Evolutionary conservation across 2,113 vertebrate genomes (phyloP).

Genomic region (Tylochromis polylepis): DNA sequence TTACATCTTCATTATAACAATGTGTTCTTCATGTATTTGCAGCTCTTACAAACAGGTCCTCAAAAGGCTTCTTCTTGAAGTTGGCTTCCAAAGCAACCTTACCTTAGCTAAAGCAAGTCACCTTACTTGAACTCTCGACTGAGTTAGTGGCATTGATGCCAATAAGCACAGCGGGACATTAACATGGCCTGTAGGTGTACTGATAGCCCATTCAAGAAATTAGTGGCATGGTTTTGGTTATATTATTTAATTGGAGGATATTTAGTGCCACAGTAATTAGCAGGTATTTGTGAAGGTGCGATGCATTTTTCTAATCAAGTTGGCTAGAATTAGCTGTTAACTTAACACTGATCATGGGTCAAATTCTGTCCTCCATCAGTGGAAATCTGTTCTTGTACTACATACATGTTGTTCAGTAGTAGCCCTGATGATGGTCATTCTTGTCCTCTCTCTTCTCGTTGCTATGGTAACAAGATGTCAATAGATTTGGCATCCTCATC

Average conservation of each 20-base stretch:
- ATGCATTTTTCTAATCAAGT: background rate
- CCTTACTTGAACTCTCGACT: background rate
- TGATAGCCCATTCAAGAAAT: background rate
- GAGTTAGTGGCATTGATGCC: background rate
- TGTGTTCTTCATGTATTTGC: background rate
- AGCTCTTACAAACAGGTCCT: background rate
- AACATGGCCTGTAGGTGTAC: background rate
- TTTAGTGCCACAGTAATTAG: background rate
- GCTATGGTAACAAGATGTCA: constrained; percentile 50
- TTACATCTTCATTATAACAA: background rate
- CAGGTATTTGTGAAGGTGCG: background rate
- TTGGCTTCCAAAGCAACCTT: background rate
- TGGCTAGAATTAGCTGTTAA: background rate
- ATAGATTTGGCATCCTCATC: constrained; percentile 31
- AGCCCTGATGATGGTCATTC: background rate
- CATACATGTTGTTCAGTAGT: background rate
- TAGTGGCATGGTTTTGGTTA: background rate
- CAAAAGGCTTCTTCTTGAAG: background rate
- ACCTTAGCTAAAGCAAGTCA: background rate
- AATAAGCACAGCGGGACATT: background rate
- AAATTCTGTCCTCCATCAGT: background rate
- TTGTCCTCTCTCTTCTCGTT: constrained; percentile 4
- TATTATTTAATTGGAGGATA: background rate
- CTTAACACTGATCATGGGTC: background rate
- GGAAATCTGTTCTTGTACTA: background rate